These are phyloP conservation scores for Margaritifera margaritifera DNA, from an alignment of 2,888 invertebrate genomes.

Conservation along the genomic window DNA sequence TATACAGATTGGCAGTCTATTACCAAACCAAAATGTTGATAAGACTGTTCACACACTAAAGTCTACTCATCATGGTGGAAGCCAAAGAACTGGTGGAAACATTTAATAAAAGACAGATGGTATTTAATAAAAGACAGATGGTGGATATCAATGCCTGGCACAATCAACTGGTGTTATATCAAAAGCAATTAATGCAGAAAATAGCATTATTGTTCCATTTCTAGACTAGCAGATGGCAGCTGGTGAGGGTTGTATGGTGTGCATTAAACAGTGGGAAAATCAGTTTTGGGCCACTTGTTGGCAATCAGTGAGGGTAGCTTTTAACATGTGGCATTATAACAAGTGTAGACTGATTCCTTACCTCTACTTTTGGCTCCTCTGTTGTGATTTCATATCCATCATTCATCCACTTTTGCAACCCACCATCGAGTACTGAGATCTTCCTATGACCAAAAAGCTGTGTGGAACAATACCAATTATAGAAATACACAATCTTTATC, in stretches of 20 bases:
- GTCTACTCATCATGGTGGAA: too few relatives aligned
- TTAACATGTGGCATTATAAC: neutral
- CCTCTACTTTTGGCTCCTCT: slow-evolving; percentile 49
- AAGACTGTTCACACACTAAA: too few relatives aligned
- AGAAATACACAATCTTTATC: neutral
- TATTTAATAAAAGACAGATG: too few relatives aligned
- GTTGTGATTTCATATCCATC: slow-evolving; percentile 53
- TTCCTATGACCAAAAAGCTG: slow-evolving; percentile 57
- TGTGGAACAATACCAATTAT: slow-evolving; percentile 4
- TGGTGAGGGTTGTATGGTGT: too few relatives aligned
- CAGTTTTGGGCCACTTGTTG: too few relatives aligned
- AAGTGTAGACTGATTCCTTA: slow-evolving; percentile 13
- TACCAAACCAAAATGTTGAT: too few relatives aligned
- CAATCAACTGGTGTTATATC: too few relatives aligned
- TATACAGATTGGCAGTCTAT: too few relatives aligned
- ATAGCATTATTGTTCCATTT: too few relatives aligned
- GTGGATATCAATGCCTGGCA: neutral
- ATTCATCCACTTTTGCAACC: slow-evolving; percentile 51
- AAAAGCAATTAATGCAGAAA: too few relatives aligned
- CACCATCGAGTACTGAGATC: slow-evolving; percentile 59
- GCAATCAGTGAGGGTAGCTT: neutral
- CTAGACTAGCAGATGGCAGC: neutral
- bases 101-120: too few relatives aligned
- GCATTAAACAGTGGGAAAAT: neutral
- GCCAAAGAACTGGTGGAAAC: too few relatives aligned